Base-by-base conservation (phyloP, 2,888 invertebrate species). In the Hecatera dysodea region DNA sequence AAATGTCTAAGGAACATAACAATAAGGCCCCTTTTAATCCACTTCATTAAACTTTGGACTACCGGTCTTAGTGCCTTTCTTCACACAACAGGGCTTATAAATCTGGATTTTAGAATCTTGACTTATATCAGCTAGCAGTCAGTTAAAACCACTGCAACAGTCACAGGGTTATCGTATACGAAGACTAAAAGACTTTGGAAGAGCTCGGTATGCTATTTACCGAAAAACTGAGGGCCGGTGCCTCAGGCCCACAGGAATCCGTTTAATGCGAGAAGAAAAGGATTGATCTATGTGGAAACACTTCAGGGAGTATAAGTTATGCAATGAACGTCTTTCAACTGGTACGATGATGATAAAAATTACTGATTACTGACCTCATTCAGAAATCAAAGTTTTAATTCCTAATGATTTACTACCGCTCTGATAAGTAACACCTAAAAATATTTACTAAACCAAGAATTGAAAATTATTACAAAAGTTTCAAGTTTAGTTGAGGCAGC, bases 381-480 rank as follows among this genome's bases (percentile, higher is more conserved):
- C 22, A 36, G 27, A 33, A 42, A 48, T 60, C 46, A 36, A 56
- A 73, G 46, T 66, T 62, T 56, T 19, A 39, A 36, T 56, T 61
- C 50, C 55, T 61, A 17, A 19, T 59, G 17, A n/a, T 29, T 27
- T 17, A 15, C 2, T 19, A 53, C 11, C 64, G 22, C 24, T 65
- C 39, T 50, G 27, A 59, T n/a, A 27, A 24, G 15, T 59, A 33
- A 36, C 22, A 56, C 12, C 22, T 33, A 50, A 75, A 56, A 75
- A 63, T 63, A 63, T 70, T 76, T 60, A 27, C 42, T 42, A 17
- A 48, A n/a, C 39, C 12, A 62, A 62, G 50, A 52, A 50, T 61
- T 50, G 27, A 33, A 22, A 46, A 39, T 19, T 52, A 33, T 55
- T 56, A 68, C 76, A 50, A 67, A 75, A 69, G 29, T 48, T 50